Evolutionary conservation across 2,888 invertebrate genomes (phyloP).

Genomic region (Anoplius nigerrimus): DNA sequence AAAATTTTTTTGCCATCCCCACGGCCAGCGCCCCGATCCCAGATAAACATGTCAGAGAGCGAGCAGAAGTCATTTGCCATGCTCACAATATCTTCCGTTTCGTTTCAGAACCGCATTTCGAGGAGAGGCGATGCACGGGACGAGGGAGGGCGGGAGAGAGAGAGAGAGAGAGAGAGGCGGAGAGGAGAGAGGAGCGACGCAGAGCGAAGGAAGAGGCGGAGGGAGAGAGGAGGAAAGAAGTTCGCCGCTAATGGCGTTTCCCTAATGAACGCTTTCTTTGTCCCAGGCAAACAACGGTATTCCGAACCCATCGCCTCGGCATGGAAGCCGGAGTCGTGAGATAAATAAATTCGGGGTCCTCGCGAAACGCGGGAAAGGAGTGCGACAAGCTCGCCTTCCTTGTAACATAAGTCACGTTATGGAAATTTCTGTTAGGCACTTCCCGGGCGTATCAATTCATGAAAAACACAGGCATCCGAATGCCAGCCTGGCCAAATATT

Average conservation of each 20-base stretch:
- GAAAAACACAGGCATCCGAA: no score
- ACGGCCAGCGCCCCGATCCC: not conserved
- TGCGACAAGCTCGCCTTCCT: no score
- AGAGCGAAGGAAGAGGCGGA: constrained; percentile 40
- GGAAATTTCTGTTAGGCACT: no score
- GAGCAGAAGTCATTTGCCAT: constrained; percentile 33
- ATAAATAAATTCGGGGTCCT: constrained; percentile 53
- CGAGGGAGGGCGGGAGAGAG: constrained; percentile 26
- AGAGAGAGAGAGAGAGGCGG: constrained; percentile 44
- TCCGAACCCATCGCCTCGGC: constrained; percentile 51
- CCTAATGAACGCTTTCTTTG: constrained; percentile 72
- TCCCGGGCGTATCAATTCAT: not conserved
- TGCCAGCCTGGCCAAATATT: no score
- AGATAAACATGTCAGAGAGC: constrained; percentile 14
- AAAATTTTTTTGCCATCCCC: not conserved
- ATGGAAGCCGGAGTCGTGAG: constrained; percentile 43
- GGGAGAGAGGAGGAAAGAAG: constrained; percentile 50
- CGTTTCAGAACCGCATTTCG: constrained; percentile 40
- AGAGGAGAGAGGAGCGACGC: constrained; percentile 40
- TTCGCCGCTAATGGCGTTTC: constrained; percentile 69
- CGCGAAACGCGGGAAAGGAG: constrained; percentile 2
- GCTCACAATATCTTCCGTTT: constrained; percentile 26
- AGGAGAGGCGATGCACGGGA: constrained; percentile 39
- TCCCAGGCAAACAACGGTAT: constrained; percentile 65
- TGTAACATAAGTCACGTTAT: no score